Evolutionary conservation across 2,888 invertebrate genomes (phyloP), one percentile per base, ranked within the genome.

Genomic region (Perithous albicinctus): DNA sequence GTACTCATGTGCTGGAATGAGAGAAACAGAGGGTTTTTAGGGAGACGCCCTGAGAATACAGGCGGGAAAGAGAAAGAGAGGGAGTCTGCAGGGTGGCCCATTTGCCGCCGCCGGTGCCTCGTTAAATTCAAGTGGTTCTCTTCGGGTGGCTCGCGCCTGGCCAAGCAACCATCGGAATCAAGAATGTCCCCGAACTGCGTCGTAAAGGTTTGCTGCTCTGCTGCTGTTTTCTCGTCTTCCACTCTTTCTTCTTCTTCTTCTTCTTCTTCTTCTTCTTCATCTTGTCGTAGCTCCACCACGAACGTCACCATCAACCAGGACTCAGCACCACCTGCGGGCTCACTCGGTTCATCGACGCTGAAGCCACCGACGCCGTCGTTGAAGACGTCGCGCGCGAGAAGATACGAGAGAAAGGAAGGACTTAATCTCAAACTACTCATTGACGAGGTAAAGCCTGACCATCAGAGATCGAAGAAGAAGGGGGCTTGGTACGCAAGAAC

Each of bases 141-240:
- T 87, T 88, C 85, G 86, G 86, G 84, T 86, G 85, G 85, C 86
- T 87, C 88, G 79, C 78, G 80, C 77, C 85, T 38, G 72, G 41
- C 32, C 51, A 72, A 69, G 38, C 83, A 84, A 83, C 85, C 89
- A 87, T 88, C 86, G 88, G 88, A 91, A 90, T 89, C 90, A 89
- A 88, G 90, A 90, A 91, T 90, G 88, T 89, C 88, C 88, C 87
- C 88, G 87, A 90, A 90, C 89, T 88, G 85, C 88, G 86, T 91
- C 89, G 87, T 91, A 90, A 91, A 90, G 82, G 83, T 82, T 82
- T 84, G 82, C 85, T 77, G 73, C 51, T 46, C 32, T 54, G 61
- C 59, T 66, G 79, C 63, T 70, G 63, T 54, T 66, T 69, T 75
- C 82, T 54, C 56, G 54, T 72, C 66, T 72, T 61, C 48, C 77